A percentile compares a stretch with the other conserved stretches of the same genome.
Evolutionary conservation across 1,140 invertebrate genomes (phyloP).

Genomic region (Ceratosolen fusciceps): DNA sequence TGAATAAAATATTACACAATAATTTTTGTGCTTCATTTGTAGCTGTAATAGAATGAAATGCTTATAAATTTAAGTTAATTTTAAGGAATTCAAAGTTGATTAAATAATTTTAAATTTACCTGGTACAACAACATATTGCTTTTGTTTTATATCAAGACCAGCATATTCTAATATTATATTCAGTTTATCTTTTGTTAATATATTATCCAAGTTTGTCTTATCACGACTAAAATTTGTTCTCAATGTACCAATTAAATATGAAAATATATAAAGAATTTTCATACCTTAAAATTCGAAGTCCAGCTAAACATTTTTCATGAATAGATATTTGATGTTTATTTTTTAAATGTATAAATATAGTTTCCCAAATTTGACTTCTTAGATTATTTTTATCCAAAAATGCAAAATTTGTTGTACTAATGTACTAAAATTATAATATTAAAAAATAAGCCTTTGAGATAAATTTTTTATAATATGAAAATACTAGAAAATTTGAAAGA

Average conservation of each 20-base stretch:
- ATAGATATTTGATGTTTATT: conserved; percentile 62
- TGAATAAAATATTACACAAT: conserved; percentile 90
- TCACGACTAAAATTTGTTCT: conserved; percentile 76
- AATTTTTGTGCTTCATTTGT: conserved; percentile 88
- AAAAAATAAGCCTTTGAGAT: conserved; percentile 3
- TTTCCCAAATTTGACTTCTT: conserved; percentile 72
- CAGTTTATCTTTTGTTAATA: conserved; percentile 79
- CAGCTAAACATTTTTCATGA: conserved; percentile 70
- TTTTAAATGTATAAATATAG: conserved; percentile 71
- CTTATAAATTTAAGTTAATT: conserved; percentile 48
- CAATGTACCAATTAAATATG: neutral
- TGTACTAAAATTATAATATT: conserved; percentile 65
- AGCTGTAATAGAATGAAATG: conserved; percentile 71
- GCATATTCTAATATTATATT: conserved; percentile 77
- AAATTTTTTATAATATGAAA: conserved; percentile 1
- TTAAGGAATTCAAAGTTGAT: conserved; percentile 15
- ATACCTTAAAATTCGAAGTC: conserved; percentile 75
- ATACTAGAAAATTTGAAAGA: conserved; percentile 35
- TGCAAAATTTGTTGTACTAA: conserved; percentile 69
- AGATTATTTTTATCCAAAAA: conserved; percentile 70
- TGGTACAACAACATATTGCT: conserved; percentile 25
- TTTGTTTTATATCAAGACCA: conserved; percentile 65
- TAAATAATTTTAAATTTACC: conserved; percentile 8
- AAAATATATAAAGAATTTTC: neutral
- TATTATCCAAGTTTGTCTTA: conserved; percentile 79